A percentile compares a stretch with the other conserved stretches of the same genome.
Conservation (phyloP, 2,888 invertebrate species). For the Orthosia gracilis region DNA sequence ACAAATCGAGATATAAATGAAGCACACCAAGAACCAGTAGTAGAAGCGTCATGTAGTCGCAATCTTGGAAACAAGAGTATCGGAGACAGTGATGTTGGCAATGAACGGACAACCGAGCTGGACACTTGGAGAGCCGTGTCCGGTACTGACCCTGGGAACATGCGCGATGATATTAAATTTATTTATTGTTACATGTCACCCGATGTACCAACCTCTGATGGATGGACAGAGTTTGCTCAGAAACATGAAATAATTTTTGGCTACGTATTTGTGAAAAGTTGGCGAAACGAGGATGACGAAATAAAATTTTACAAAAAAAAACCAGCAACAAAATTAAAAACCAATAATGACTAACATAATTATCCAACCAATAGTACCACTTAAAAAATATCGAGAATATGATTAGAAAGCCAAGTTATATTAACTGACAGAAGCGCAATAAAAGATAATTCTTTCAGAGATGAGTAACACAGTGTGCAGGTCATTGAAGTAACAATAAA, state of each 20-base stretch:
- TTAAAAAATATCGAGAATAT: background rate
- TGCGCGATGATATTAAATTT: constrained; percentile 74
- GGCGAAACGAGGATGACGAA: background rate
- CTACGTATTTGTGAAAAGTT: constrained; percentile 35
- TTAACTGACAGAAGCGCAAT: background rate
- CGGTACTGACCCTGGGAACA: constrained; percentile 80
- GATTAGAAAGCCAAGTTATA: background rate
- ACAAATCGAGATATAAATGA: constrained; percentile 24
- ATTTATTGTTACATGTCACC: constrained; percentile 74
- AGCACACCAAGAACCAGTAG: constrained; percentile 49
- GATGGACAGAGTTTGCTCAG: constrained; percentile 52
- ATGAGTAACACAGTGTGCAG: constrained; percentile 30
- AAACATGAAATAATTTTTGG: constrained; percentile 52
- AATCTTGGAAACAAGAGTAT: constrained; percentile 79
- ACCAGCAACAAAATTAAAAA: background rate
- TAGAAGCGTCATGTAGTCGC: constrained; percentile 69
- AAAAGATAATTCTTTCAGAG: constrained; percentile 25
- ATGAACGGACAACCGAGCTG: constrained; percentile 73
- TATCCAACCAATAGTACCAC: background rate
- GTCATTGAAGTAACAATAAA: constrained; percentile 54
- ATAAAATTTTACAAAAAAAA: background rate
- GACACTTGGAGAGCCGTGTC: constrained; percentile 80
- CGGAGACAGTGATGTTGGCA: constrained; percentile 80
- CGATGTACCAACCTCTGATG: constrained; percentile 49
- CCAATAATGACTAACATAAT: background rate